phyloP scores from a whole-genome alignment of 2,797 vertebrate species.

The Hylomyscus alleni region DNA sequence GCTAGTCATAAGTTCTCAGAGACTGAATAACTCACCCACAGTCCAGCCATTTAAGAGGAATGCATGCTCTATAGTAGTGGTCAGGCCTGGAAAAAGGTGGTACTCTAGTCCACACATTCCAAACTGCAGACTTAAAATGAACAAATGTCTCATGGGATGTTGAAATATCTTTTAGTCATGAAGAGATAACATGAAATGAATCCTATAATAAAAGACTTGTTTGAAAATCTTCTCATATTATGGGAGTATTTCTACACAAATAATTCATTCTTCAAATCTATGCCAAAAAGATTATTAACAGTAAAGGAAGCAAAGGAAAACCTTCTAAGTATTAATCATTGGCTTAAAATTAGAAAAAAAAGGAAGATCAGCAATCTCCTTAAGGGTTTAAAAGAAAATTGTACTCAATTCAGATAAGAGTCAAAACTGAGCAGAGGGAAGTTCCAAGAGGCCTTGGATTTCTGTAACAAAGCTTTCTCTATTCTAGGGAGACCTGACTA shows the following conservation, averaged over 20 bases:
- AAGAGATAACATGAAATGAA: conserved; percentile 49
- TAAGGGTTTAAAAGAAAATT: conserved; percentile 58
- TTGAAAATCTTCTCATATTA: conserved; percentile 46
- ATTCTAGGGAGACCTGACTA: conserved; percentile 2
- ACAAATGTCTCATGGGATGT: neutral
- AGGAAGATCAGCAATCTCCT: neutral
- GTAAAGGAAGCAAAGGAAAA: conserved; percentile 5
- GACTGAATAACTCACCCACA: neutral
- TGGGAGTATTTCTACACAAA: neutral
- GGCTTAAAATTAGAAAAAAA: conserved; percentile 30
- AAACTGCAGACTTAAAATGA: conserved; percentile 35
- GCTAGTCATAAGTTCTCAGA: neutral
- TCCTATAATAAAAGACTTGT: neutral
- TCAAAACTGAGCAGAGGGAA: conserved; percentile 20
- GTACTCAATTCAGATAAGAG: conserved; percentile 50
- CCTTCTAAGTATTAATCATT: conserved; percentile 46
- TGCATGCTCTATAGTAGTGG: neutral
- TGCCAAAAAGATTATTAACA: conserved; percentile 9
- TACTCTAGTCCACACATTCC: conserved; percentile 3
- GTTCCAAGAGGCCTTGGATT: conserved; percentile 18
- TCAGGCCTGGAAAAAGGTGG: neutral
- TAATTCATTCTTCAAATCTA: conserved; percentile 56
- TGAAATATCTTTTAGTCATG: conserved; percentile 32
- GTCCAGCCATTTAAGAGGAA: neutral
- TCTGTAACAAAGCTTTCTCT: conserved; percentile 32